Evolutionary conservation across 2,113 vertebrate genomes (phyloP).

Genomic region (Chunga burmeisteri): DNA sequence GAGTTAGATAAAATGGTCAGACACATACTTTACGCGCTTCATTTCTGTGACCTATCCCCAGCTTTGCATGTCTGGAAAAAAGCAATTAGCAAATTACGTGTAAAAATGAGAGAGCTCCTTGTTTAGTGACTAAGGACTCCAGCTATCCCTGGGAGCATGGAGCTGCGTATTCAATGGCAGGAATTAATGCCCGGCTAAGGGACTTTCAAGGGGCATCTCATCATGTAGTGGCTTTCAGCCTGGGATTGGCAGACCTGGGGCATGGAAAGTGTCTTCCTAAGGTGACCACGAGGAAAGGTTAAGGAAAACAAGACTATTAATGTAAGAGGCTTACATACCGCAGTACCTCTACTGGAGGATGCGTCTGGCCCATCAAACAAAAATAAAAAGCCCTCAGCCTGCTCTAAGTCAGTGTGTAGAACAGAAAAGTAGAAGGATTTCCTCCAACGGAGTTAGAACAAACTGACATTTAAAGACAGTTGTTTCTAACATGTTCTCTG

Average conservation of each 20-base stretch:
- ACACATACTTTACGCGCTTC: rapidly evolving
- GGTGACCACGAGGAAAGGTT: not conserved
- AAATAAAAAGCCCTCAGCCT: not conserved
- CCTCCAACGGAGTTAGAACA: not conserved
- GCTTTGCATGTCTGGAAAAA: not conserved
- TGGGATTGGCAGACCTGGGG: not conserved
- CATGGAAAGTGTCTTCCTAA: not conserved
- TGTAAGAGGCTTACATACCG: not conserved
- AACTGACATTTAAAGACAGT: not conserved
- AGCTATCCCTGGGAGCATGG: not conserved
- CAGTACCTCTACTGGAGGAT: not conserved
- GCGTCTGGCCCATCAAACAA: not conserved
- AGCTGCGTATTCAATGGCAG: not conserved
- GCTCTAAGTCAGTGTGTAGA: not conserved
- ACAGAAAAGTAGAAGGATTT: not conserved
- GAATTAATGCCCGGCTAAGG: not conserved
- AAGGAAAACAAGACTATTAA: not conserved
- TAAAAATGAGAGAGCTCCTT: not conserved
- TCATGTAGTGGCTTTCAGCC: not conserved
- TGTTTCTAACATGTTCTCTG: not conserved
- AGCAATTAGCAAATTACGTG: not conserved
- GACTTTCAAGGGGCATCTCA: not conserved
- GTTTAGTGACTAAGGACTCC: not conserved
- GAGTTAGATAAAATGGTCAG: not conserved
- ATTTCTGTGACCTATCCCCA: not conserved